Conservation (phyloP, 2,888 invertebrate species). For the Eristalis arbustorum region DNA sequence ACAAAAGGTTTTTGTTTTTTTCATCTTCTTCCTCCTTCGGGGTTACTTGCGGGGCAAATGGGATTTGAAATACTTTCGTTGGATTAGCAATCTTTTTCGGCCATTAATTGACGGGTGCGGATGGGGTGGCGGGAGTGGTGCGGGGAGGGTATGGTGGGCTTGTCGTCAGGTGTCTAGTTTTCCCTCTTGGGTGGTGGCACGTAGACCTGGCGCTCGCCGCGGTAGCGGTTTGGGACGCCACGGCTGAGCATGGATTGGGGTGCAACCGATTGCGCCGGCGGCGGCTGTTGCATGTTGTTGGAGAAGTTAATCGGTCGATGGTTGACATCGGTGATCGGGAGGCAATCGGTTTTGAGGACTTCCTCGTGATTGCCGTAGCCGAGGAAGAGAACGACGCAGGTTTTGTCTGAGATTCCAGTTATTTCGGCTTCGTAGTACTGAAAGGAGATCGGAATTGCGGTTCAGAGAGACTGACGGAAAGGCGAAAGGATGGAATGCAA, state of each 20-base stretch:
- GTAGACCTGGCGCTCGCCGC: slow-evolving; percentile 79
- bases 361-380: slow-evolving; percentile 96
- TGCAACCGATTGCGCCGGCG: slow-evolving; percentile 51
- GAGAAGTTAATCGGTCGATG: slow-evolving; percentile 74
- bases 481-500: not conserved
- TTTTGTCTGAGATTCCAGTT: slow-evolving; percentile 89
- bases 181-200: slow-evolving; percentile 80
- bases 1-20: slow-evolving; percentile 31
- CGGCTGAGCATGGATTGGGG: slow-evolving; percentile 67
- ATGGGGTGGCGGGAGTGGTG: not conserved
- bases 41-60: not conserved
- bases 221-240: slow-evolving; percentile 75
- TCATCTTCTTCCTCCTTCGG: not conserved
- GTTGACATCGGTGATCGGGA: slow-evolving; percentile 82
- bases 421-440: slow-evolving; percentile 92
- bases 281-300: slow-evolving; percentile 72
- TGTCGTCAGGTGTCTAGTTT: slow-evolving; percentile 71
- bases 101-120: slow-evolving; percentile 31
- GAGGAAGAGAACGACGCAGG: slow-evolving; percentile 91
- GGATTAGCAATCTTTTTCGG: slow-evolving; percentile 5
- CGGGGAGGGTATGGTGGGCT: not conserved
- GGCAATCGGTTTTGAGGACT: slow-evolving; percentile 90
- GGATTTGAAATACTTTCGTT: slow-evolving; percentile 14
- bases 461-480: slow-evolving; percentile 8
- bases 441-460: slow-evolving; percentile 69